Evolutionary conservation across 1,140 invertebrate genomes (phyloP), one percentile per base, ranked within the genome.

Genomic region (Stegodyphus mimosarum): DNA sequence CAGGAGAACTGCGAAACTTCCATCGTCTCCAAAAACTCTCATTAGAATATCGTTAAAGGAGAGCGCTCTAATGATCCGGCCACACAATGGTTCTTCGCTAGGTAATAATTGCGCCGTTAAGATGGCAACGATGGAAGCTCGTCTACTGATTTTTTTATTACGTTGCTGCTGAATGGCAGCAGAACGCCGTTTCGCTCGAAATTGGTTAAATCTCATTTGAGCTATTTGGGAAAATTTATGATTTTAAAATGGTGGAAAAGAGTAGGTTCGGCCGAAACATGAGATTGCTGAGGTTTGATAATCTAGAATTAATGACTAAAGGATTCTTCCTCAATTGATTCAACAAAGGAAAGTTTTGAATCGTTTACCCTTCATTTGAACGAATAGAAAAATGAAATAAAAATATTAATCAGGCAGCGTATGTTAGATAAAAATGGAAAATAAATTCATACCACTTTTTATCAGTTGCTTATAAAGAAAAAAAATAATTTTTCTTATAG

Each of bases 1-100:
- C 60, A 52, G 64, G 75, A 67, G 55, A 53, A 50, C 50, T 71
- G 67, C 52, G 52, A 80, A 80, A 80, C 78, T 80, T 80, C 78
- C 67, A 80, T 80, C 78, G 67, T 80, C 69, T 69, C 72, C 78
- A 80, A 80, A 80, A 80, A 80, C 78, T 80, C 78, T 80, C 78
- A 80, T 80, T 80, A 80, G 78, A 80, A 80, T 80, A 80, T 80
- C 78, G 78, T 80, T 80, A 80, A 80, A 80, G 78, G 78, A 13
- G 17, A 69, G 18, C 11, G 55, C 76, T 13, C 78, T 80, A 80
- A 80, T 80, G 78, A 80, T 80, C 64, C 33, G n/a, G n/a, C 78
- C 50, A 13, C 78, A 80, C 78, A 80, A 80, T 69, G 78, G 66
- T 69, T 70, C 17, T 50, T 55, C 78, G 52, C 33, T n/a, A 80